Evolutionary conservation across 2,888 invertebrate genomes (phyloP), one percentile per base, ranked within the genome.

Genomic region (Anorthoa munda): DNA sequence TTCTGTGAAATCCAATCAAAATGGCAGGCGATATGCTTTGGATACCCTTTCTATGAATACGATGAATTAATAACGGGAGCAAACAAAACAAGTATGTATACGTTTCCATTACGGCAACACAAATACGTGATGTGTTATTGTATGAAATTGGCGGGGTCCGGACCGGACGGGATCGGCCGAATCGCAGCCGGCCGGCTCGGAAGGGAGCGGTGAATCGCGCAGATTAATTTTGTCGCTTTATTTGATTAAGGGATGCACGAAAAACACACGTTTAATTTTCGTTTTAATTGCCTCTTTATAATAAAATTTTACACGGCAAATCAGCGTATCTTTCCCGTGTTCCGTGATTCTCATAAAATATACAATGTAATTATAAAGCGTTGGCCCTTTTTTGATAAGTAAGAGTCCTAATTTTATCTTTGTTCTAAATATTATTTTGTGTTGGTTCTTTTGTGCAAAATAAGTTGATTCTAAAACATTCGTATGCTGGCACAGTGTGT

Each of bases 1-100:
- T 87, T 89, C 86, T 86, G 87, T 91, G 87, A 91, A 94, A 95
- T 92, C 92, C 93, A 94, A 95, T 95, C 93, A 93, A 92, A 91
- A 91, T 90, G 87, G 86, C 69, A 71, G 73, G 87, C 87, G 88
- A 90, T 91, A 89, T 90, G 90, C 89, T 90, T 91, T 88, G 82
- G 86, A 85, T 90, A 88, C 91, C 92, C 91, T 91, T 92, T 89
- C 86, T 88, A 82, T 86, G 91, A 88, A 92, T 89, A 88, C 87
- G 89, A 90, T 92, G 91, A 92, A 92, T 94, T 94, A 93, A 93
- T 93, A 93, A 93, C 90, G 87, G 77, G 82, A 83, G 87, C 90
- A 91, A 93, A 92, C 91, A 93, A 92, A 92, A 91, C 90, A 88
- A 88, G 88, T 78, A 72, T 70, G 83, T 84, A 83, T 90, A 88